These are phyloP conservation scores for Asobara japonica DNA, from an alignment of 1,140 invertebrate species.

Conservation along the genomic window DNA sequence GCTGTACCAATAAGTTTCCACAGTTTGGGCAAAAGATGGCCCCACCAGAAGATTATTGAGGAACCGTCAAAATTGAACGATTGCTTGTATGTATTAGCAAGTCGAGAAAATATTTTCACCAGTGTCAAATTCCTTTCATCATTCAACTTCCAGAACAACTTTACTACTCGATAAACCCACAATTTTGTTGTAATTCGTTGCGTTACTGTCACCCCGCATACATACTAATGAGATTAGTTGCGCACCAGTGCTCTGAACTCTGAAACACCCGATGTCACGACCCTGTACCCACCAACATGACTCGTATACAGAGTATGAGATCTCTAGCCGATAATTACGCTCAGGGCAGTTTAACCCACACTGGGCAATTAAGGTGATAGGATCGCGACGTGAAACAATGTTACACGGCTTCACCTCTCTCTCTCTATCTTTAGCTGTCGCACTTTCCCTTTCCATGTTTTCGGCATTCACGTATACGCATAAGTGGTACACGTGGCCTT, in stretches of 20 bases:
- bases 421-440: background rate
- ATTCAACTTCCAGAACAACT: background rate
- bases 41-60: no score
- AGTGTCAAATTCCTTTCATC: background rate
- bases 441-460: slow-evolving; percentile 11
- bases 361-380: slow-evolving; percentile 61
- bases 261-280: slow-evolving; percentile 45
- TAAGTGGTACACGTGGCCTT: slow-evolving; percentile 22
- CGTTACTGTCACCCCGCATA: slow-evolving; percentile 19
- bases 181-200: background rate
- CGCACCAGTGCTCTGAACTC: slow-evolving; percentile 26
- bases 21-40: no score
- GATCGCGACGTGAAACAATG: slow-evolving; percentile 56
- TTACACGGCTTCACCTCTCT: slow-evolving; percentile 41
- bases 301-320: slow-evolving; percentile 13
- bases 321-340: slow-evolving; percentile 50
- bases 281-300: slow-evolving; percentile 24
- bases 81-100: no score
- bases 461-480: background rate
- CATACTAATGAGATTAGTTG: slow-evolving; percentile 28
- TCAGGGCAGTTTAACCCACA: slow-evolving; percentile 59
- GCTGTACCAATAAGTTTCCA: no score
- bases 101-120: slow-evolving; percentile 17
- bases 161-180: background rate
- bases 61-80: no score